Base-by-base conservation (phyloP, 2,888 invertebrate genomes). In the Andrena flavipes region DNA sequence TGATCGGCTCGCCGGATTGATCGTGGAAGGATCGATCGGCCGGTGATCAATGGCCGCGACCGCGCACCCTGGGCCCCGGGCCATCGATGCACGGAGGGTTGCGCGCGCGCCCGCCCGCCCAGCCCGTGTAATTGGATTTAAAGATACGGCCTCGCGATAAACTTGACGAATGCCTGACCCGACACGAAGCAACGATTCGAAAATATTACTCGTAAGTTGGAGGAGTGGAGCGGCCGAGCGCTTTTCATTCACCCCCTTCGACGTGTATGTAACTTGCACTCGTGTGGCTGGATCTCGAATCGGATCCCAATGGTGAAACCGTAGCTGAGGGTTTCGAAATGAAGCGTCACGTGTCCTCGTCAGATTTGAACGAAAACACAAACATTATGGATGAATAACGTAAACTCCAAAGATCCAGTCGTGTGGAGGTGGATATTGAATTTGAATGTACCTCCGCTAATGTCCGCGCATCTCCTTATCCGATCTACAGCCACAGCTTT, bases 111-210 rank as follows among this genome's bases (percentile, higher is more conserved):
- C 16, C 29, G 20, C 60, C 54, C 62, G 59, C 42, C 51, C 56
- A 33, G 72, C 16, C 16, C 16, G 29, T 67, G 82, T 82, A 81
- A 82, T 82, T 81, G 82, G 82, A 82, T 81, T 82, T 75, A 81
- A 81, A 81, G 80, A 81, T 81, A 64, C 73, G 64, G 42, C 26
- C 23, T 29, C 13, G 8, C 33, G 80, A 81, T 81, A 80, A 63
- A 59, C 51, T 62, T 68, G 80, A 80, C 80, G 80, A 80, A 80
- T 80, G 60, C 48, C 62, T 23, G 33, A n/a, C 5, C 16, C 35
- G 56, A 51, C 48, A n/a, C 23, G 16, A 13, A 30, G 35, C 67
- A 35, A 68, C 67, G 76, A 80, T 64, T 80, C 35, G 54, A 68
- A 67, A 80, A 73, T 80, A 80, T 80, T 68, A 80, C 54, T 72